Base-by-base conservation (phyloP, 2,888 invertebrate genomes). In the Selenia dentaria region DNA sequence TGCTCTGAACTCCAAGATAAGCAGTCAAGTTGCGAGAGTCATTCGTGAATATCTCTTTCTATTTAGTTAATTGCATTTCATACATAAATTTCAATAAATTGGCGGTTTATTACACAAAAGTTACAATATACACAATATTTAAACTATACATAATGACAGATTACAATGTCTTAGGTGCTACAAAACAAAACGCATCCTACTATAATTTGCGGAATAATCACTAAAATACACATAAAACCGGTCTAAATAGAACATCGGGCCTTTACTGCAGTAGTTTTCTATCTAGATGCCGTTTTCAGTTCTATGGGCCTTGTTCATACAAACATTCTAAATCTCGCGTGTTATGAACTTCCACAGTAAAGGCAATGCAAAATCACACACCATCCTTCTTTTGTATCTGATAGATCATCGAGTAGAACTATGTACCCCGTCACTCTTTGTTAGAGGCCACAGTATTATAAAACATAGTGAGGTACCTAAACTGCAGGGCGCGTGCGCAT, bases 111-210 rank as follows among this genome's bases (percentile, higher is more conserved):
- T 16, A 31, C 36, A 10, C 36, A 44, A 31, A 43, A n/a, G 16
- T 22, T 28, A 41, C 28, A 35, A 29, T 37, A 28, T 3, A 32
- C 31, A 37, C 32, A 32, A 37, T 18, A 35, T 31, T 34, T 16
- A n/a, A 31, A 37, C 37, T 44, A 28, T 33, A 36, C 6, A n/a
- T n/a, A n/a, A n/a, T n/a, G n/a, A 44, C 25, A 35, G 25, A 34
- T 28, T 33, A 34, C 38, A 33, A 26, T 28, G 31, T 31, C 34
- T 22, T 16, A 11, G 9, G 29, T 29, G 25, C 29, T 39, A 18
- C 24, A 24, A 18, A 46, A 35, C 18, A n/a, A 28, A 31, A 34
- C 29, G 29, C 35, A 46, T 39, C 33, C 29, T 45, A 33, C 27
- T 28, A 45, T 16, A 12, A 18, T 6, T 22, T 33, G 24, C 27